Evolutionary conservation across 2,797 vertebrate genomes (phyloP).

Genomic region (Salarias fasciatus): DNA sequence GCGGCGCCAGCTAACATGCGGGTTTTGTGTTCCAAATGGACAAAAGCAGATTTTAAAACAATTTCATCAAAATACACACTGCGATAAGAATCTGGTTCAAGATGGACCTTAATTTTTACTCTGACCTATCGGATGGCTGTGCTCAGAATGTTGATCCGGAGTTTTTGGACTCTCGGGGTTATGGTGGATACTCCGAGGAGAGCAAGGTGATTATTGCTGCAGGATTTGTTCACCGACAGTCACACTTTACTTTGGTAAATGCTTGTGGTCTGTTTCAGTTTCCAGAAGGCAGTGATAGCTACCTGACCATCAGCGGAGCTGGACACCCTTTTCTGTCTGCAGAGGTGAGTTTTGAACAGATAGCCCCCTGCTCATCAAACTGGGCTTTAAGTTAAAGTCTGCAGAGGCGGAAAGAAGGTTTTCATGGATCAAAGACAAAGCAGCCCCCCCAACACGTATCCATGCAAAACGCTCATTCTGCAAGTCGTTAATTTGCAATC

Average conservation of each 20-base stretch:
- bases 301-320: constrained; percentile 85
- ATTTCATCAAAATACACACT: not conserved
- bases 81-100: not conserved
- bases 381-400: too few relatives aligned
- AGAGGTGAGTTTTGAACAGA: constrained; percentile 86
- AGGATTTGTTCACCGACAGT: too few relatives aligned
- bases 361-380: too few relatives aligned
- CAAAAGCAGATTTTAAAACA: not conserved
- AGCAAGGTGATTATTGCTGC: constrained; percentile 67
- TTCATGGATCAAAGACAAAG: too few relatives aligned
- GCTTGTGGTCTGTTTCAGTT: constrained; percentile 75
- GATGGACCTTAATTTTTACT: constrained; percentile 84
- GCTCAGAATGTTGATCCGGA: constrained; percentile 75
- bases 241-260: not conserved
- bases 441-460: too few relatives aligned
- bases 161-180: constrained; percentile 76
- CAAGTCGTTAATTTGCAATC: too few relatives aligned
- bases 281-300: constrained; percentile 85
- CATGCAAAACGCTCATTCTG: too few relatives aligned
- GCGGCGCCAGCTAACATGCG: constrained; percentile 13
- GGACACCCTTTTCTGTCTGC: constrained; percentile 87
- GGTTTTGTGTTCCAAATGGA: constrained; percentile 14
- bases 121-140: constrained; percentile 76
- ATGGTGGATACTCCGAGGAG: constrained; percentile 70
- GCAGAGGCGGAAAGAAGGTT: too few relatives aligned